Evolutionary conservation across 2,888 invertebrate species (phyloP), one percentile per base, ranked within the genome.

Genomic region (Drosophila histrio): DNA sequence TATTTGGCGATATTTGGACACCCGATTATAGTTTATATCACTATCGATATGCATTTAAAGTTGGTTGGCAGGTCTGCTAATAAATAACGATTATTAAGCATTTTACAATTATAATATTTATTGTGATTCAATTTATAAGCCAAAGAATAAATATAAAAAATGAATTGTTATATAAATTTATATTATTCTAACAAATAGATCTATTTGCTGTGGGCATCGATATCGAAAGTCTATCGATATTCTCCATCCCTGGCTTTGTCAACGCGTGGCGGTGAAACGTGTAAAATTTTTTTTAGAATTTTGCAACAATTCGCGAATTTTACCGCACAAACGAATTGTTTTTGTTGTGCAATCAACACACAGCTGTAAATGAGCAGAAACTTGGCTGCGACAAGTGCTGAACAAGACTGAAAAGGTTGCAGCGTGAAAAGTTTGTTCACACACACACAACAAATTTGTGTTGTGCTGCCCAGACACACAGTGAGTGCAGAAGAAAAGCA

Each of bases 211-310:
- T 41, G 15, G 5, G 3, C 3, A 32, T 19, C 57, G 60, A 59
- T 28, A 43, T 9, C 11, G 11, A 28, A 11, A 17, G 5, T n/a
- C 13, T 19, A 73, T 77, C 65, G 78, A 58, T 46, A 54, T 15
- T 62, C n/a, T 73, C 41, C 69, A 74, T 62, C 76, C 71, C 76
- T 74, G 66, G 69, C 53, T 61, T 59, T 65, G 64, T 70, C 79
- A 66, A 82, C 83, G 83, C 87, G 82, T 83, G 83, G 83, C 81
- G 75, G 79, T 84, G 67, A 81, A 87, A 81, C 71, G 85, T 83
- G 78, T 76, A 81, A 75, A 76, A 73, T 75, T 69, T 72, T 64
- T 30, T 26, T 52, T 56, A 57, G 49, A 67, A 63, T 58, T 77
- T 77, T 63, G 71, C 74, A 66, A 59, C 74, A 71, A 62, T 59